A percentile compares a stretch with the other conserved stretches of the same genome.
These are phyloP conservation scores for Lepus europaeus DNA, from an alignment of 2,113 vertebrate genomes.

Conservation along the genomic window DNA sequence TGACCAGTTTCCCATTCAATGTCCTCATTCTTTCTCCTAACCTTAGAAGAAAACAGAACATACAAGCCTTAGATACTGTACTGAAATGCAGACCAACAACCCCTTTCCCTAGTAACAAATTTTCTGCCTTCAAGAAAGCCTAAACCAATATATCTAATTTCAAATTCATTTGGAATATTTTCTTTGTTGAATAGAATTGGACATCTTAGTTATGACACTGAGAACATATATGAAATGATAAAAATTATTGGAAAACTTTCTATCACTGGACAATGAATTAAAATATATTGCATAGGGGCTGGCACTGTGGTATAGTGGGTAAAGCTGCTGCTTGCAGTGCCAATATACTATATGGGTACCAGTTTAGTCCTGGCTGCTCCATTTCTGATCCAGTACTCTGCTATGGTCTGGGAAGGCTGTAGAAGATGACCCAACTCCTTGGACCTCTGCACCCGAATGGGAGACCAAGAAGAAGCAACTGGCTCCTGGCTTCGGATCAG, in stretches of 20 bases:
- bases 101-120: too few relatives aligned
- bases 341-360: too few relatives aligned
- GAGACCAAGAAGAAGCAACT: too few relatives aligned
- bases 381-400: too few relatives aligned
- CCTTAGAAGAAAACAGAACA: not conserved
- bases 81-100: rapidly evolving
- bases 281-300: not conserved
- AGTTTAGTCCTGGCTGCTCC: too few relatives aligned
- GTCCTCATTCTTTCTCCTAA: rapidly evolving
- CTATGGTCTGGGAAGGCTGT: too few relatives aligned
- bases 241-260: not conserved
- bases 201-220: not conserved
- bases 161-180: not conserved
- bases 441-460: too few relatives aligned
- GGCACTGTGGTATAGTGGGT: too few relatives aligned
- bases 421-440: too few relatives aligned
- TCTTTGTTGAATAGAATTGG: not conserved
- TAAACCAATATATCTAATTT: not conserved
- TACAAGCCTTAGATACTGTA: not conserved
- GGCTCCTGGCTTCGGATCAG: too few relatives aligned
- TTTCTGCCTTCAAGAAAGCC: not conserved
- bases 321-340: too few relatives aligned
- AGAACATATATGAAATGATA: not conserved
- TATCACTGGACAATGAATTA: not conserved
- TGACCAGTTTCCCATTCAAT: rapidly evolving